These are phyloP conservation scores for Pseudomugil tenellus DNA, from an alignment of 2,797 vertebrate species.

Conservation along the genomic window DNA sequence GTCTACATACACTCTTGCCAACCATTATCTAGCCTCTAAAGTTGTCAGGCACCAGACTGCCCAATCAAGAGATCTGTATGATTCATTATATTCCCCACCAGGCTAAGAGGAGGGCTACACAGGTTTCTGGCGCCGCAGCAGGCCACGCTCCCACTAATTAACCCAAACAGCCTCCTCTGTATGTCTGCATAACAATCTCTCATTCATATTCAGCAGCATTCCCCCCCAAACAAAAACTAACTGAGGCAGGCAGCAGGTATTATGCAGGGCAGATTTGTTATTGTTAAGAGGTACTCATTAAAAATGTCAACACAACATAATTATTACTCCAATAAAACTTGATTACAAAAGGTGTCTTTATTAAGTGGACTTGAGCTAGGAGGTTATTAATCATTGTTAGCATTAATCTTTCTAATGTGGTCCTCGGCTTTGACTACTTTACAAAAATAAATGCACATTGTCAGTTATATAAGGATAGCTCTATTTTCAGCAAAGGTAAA, in stretches of 20 bases:
- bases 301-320: slow-evolving; percentile 67
- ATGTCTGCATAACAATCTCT: slow-evolving; percentile 50
- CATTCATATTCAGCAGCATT: slow-evolving; percentile 65
- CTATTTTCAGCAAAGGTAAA: neutral
- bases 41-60: slow-evolving; percentile 12
- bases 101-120: slow-evolving; percentile 41
- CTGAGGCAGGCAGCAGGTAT: slow-evolving; percentile 57
- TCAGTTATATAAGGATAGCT: neutral
- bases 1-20: neutral
- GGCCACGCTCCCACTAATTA: slow-evolving; percentile 65
- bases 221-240: slow-evolving; percentile 38
- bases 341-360: slow-evolving; percentile 51
- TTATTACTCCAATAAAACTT: slow-evolving; percentile 64
- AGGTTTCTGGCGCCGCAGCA: slow-evolving; percentile 54
- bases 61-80: neutral
- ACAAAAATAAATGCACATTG: slow-evolving; percentile 7
- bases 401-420: neutral
- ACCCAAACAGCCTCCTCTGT: slow-evolving; percentile 62
- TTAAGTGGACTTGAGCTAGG: slow-evolving; percentile 43
- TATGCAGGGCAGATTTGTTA: slow-evolving; percentile 56
- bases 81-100: slow-evolving; percentile 46
- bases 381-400: slow-evolving; percentile 15
- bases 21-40: slow-evolving; percentile 38
- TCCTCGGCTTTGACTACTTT: slow-evolving; percentile 2
- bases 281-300: slow-evolving; percentile 68